Evolutionary conservation across 2,888 invertebrate genomes (phyloP).

Genomic region (Sarcophaga rosellei): DNA sequence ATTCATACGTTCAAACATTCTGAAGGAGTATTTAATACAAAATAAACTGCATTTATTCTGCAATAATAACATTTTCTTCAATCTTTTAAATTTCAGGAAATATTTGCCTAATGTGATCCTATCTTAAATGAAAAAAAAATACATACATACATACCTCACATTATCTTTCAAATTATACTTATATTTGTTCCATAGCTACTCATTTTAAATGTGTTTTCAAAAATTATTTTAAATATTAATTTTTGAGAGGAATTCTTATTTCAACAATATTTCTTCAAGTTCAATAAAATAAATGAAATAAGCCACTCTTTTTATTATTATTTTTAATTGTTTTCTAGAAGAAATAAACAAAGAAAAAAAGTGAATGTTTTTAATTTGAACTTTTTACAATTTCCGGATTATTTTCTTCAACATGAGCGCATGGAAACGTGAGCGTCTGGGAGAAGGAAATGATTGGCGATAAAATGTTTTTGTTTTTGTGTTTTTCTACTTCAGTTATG

Average conservation of each 20-base stretch:
- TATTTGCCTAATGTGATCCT: too few relatives aligned
- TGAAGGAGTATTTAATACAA: too few relatives aligned
- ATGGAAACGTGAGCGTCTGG: neutral
- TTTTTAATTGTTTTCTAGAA: conserved; percentile 7
- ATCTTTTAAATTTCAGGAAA: too few relatives aligned
- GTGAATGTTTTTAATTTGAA: conserved; percentile 50
- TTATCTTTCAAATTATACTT: too few relatives aligned
- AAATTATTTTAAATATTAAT: too few relatives aligned
- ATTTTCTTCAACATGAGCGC: neutral
- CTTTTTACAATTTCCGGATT: conserved; percentile 40
- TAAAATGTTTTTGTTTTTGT: neutral
- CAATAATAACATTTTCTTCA: too few relatives aligned
- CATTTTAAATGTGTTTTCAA: too few relatives aligned
- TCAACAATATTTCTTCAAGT: conserved; percentile 41
- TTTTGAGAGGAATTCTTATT: neutral
- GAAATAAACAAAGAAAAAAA: conserved; percentile 2
- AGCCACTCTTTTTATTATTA: conserved; percentile 14
- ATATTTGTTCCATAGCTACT: too few relatives aligned
- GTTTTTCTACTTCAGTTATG: neutral
- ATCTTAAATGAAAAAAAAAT: too few relatives aligned
- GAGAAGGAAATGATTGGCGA: conserved; percentile 30
- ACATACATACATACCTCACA: too few relatives aligned
- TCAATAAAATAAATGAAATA: conserved; percentile 36
- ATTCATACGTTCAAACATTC: too few relatives aligned
- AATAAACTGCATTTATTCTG: too few relatives aligned